phyloP scores from a whole-genome alignment of 2,797 vertebrate genomes.

The Mormyrops boulengeri region DNA sequence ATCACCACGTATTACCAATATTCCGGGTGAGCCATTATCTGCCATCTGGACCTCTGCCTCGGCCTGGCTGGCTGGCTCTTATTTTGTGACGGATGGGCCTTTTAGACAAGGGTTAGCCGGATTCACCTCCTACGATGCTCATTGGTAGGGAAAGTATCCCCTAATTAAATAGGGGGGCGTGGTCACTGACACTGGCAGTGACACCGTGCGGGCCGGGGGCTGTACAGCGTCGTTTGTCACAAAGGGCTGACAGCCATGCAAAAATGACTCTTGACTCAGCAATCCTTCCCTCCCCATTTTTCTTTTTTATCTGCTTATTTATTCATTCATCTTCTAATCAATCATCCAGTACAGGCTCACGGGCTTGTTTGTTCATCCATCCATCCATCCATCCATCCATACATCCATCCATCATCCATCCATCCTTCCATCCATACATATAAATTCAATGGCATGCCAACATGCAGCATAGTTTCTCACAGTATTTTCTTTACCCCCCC shows the following conservation, averaged over 20 bases:
- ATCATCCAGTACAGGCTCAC: neutral
- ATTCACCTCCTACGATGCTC: constrained; percentile 34
- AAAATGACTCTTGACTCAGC: neutral
- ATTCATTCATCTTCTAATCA: neutral
- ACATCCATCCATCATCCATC: neutral
- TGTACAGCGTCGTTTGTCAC: constrained; percentile 27
- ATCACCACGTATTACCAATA: constrained; percentile 26
- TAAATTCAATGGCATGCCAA: neutral
- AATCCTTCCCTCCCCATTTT: neutral
- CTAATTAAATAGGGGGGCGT: constrained; percentile 26
- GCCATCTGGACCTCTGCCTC: constrained; percentile 37
- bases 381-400: neutral
- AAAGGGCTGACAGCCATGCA: constrained; percentile 27
- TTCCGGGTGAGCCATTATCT: constrained; percentile 13
- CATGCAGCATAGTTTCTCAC: neutral
- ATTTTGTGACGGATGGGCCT: constrained; percentile 34
- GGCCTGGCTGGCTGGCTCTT: constrained; percentile 17
- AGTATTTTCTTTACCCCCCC: neutral
- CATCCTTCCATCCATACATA: neutral
- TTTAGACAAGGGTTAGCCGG: constrained; percentile 36
- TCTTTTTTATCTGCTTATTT: neutral
- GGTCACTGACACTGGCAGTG: constrained; percentile 21
- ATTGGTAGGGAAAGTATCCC: constrained; percentile 10
- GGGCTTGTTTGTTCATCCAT: neutral
- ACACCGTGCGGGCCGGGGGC: constrained; percentile 8